Conservation (phyloP, 2,888 invertebrate species). For the Euclidia mi region DNA sequence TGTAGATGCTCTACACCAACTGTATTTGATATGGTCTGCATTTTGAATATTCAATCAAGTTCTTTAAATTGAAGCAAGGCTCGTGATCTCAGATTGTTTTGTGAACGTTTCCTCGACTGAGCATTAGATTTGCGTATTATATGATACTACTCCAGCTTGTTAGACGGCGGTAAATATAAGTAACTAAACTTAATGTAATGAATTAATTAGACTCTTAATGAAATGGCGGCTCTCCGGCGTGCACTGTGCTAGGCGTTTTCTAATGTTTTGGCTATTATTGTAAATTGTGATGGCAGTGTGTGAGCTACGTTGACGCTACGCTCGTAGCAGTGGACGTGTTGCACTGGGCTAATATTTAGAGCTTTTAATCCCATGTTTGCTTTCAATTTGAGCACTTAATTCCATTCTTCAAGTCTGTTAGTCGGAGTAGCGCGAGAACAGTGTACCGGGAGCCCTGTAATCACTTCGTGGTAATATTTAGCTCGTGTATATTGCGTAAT, state of each 20-base stretch:
- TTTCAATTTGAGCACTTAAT: slow-evolving; percentile 18
- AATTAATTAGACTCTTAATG: slow-evolving; percentile 36
- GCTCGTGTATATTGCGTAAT: slow-evolving; percentile 53
- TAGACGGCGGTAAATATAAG: slow-evolving; percentile 58
- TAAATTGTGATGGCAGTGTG: slow-evolving; percentile 11
- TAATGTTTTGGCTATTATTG: slow-evolving; percentile 8
- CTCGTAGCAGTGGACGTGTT: no score
- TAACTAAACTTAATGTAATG: slow-evolving; percentile 58
- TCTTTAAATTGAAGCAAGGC: no score
- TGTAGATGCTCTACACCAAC: slow-evolving; percentile 11
- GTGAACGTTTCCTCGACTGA: slow-evolving; percentile 54
- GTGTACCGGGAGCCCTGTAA: slow-evolving; percentile 34
- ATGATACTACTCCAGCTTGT: slow-evolving; percentile 52
- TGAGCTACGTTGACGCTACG: no score
- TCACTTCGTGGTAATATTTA: slow-evolving; percentile 39
- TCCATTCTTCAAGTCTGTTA: slow-evolving; percentile 11
- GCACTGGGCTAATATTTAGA: no score
- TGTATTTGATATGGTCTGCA: slow-evolving; percentile 22
- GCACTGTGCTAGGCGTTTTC: slow-evolving; percentile 20
- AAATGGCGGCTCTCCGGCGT: slow-evolving; percentile 21
- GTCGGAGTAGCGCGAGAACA: slow-evolving; percentile 13
- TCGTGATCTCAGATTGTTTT: slow-evolving; percentile 22
- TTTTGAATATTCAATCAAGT: no score
- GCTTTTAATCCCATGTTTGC: background rate
- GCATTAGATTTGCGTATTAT: slow-evolving; percentile 52